Evolutionary conservation across 2,888 invertebrate genomes (phyloP), one percentile per base, ranked within the genome.

Genomic region (Nomada hirtipes): DNA sequence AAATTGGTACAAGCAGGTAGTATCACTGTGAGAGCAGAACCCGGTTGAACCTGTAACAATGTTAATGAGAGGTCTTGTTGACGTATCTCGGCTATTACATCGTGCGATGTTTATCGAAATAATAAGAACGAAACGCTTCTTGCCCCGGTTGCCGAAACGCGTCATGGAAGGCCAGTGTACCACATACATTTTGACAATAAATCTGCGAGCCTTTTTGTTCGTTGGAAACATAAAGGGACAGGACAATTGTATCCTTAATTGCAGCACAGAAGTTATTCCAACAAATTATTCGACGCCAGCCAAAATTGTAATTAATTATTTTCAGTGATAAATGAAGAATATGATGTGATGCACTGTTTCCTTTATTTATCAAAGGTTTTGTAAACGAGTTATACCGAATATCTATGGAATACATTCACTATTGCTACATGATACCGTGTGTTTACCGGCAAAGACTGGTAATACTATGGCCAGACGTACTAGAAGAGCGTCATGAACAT

Each of bases 401-500:
- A 36, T 3, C 42, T 36, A 18, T 50, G 52, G 69, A 55, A 67
- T 20, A 15, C 47, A 73, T 4, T 4, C 29, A 55, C 50, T 23
- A 63, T 47, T 18, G 52, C 52, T 10, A 20, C 15, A 55, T 26
- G 47, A 70, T 26, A 29, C n/a, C 20, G 9, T 44, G 65, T 47
- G 53, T 63, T 74, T 29, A 36, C 47, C 47, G 15, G 68, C 36
- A 36, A 44, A 63, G n/a, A 47, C 50, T 20, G 78, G 64, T 50
- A 70, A 73, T 82, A 79, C 77, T 76, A 75, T 29, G 72, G 52
- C 47, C 65, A 82, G 47, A 60, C 77, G 76, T 82, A 79, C 76
- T 75, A 85, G 68, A 79, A 81, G 82, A 87, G 68, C 81, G 76
- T 60, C 69, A 72, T 68, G 79, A 83, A 80, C 89, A 89, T 92